phyloP scores from a whole-genome alignment of 2,888 invertebrate species.

The Nasonia oneida region DNA sequence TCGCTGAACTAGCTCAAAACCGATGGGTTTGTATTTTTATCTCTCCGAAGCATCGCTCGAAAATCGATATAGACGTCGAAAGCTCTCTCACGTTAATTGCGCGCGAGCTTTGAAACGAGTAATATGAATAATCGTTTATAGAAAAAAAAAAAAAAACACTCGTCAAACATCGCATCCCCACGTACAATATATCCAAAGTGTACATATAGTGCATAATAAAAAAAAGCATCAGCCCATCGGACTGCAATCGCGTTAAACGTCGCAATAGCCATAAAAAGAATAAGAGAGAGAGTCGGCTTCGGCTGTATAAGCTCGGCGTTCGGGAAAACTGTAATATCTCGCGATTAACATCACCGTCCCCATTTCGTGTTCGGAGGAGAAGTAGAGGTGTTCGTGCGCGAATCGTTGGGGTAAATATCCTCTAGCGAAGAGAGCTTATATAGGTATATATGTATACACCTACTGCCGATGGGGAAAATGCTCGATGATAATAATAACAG shows the following conservation, averaged over 20 bases:
- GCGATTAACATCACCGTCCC: neutral
- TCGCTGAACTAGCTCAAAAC: neutral
- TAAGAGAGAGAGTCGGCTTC: too few species aligned
- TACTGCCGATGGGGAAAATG: neutral
- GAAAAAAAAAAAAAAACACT: neutral
- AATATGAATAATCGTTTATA: neutral
- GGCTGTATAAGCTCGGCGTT: neutral
- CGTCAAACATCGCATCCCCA: too few species aligned
- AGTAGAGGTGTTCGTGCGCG: neutral
- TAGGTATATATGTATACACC: too few species aligned
- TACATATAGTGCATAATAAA: too few species aligned
- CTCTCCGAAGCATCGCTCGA: neutral
- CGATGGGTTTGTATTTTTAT: neutral
- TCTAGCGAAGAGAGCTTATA: neutral
- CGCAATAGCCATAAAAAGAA: too few species aligned
- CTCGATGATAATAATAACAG: neutral
- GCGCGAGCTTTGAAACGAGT: too few species aligned
- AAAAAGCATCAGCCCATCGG: too few species aligned
- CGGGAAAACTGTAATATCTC: neutral
- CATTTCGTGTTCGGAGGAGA: constrained; percentile 2
- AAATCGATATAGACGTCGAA: neutral
- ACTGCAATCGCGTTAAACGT: too few species aligned
- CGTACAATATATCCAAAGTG: too few species aligned
- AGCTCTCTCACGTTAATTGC: neutral
- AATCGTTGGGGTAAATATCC: neutral